phyloP scores from a whole-genome alignment of 2,888 invertebrate species.

The Pandemis cinnamomeana region DNA sequence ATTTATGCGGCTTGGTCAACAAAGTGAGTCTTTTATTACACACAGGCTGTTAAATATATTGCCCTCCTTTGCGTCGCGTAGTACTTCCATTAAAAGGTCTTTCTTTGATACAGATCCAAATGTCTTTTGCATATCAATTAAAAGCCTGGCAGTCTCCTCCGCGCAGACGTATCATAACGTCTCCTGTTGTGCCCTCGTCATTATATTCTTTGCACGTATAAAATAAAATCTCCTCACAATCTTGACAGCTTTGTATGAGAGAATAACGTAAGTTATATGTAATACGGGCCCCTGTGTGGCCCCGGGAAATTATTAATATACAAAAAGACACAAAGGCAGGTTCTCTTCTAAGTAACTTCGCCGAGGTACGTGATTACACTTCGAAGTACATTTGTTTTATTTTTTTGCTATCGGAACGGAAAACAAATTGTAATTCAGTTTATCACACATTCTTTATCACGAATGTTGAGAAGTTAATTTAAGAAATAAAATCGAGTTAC shows the following conservation, averaged over 20 bases:
- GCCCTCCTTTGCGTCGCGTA: neutral
- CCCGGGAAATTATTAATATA: conserved; percentile 75
- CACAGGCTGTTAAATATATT: too few relatives aligned
- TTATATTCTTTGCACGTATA: conserved; percentile 78
- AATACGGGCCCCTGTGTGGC: conserved; percentile 64
- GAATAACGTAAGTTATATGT: conserved; percentile 71
- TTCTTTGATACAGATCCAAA: conserved; percentile 26
- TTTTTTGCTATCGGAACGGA: conserved; percentile 57
- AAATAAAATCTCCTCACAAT: conserved; percentile 73
- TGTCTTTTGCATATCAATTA: conserved; percentile 66
- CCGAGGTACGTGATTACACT: conserved; percentile 71
- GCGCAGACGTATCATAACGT: conserved; percentile 60
- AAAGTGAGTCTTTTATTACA: too few relatives aligned
- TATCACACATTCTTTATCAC: conserved; percentile 58
- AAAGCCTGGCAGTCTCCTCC: conserved; percentile 51
- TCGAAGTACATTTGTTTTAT: conserved; percentile 65
- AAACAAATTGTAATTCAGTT: conserved; percentile 65
- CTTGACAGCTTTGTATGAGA: conserved; percentile 72
- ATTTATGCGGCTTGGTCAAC: too few relatives aligned
- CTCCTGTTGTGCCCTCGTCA: conserved; percentile 62
- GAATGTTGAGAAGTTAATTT: conserved; percentile 54
- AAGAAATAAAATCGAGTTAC: conserved; percentile 30
- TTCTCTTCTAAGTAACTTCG: conserved; percentile 69
- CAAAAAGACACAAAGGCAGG: conserved; percentile 72
- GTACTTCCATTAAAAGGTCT: conserved; percentile 1